A percentile compares a stretch with the other conserved stretches of the same genome.
Evolutionary conservation across 1,140 invertebrate genomes (phyloP).

Genomic region (Drosophila subobscura): DNA sequence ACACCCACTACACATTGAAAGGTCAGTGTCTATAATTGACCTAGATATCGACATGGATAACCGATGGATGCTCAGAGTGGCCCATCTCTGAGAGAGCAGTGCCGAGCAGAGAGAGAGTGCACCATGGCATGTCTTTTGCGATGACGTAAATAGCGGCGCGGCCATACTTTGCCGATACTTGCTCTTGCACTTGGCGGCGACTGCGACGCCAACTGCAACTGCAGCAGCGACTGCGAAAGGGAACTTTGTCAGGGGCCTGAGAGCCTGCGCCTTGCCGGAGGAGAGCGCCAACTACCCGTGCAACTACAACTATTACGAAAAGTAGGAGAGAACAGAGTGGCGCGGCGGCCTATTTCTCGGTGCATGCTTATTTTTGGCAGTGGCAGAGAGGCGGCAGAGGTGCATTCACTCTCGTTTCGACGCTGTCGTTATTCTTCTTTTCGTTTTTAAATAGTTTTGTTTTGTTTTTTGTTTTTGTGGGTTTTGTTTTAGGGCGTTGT

Average conservation of each 20-base stretch:
- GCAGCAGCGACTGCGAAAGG: too few species aligned
- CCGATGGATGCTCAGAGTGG: background rate
- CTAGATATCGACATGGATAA: too few species aligned
- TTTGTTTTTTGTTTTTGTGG: conserved; percentile 18
- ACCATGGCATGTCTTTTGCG: conserved; percentile 7
- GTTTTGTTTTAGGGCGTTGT: conserved; percentile 71
- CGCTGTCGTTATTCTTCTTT: conserved; percentile 33
- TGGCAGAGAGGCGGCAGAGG: conserved; percentile 24
- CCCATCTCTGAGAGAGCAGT: background rate
- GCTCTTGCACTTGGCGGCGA: conserved; percentile 70
- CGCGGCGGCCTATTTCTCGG: conserved; percentile 72
- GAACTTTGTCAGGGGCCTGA: conserved; percentile 4
- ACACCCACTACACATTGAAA: too few species aligned
- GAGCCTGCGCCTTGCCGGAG: conserved; percentile 19
- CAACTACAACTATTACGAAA: conserved; percentile 28
- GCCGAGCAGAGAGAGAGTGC: conserved; percentile 15
- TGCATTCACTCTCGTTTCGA: conserved; percentile 71
- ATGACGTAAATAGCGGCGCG: conserved; percentile 69
- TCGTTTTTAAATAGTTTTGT: conserved; percentile 15
- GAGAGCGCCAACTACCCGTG: conserved; percentile 46
- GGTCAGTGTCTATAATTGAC: too few species aligned
- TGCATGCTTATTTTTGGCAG: conserved; percentile 73
- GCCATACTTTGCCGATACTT: conserved; percentile 29
- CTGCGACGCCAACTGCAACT: conserved; percentile 9
- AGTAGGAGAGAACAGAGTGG: conserved; percentile 30